Evolutionary conservation across 1,140 invertebrate species (phyloP).

Genomic region (Plectus sambesii): DNA sequence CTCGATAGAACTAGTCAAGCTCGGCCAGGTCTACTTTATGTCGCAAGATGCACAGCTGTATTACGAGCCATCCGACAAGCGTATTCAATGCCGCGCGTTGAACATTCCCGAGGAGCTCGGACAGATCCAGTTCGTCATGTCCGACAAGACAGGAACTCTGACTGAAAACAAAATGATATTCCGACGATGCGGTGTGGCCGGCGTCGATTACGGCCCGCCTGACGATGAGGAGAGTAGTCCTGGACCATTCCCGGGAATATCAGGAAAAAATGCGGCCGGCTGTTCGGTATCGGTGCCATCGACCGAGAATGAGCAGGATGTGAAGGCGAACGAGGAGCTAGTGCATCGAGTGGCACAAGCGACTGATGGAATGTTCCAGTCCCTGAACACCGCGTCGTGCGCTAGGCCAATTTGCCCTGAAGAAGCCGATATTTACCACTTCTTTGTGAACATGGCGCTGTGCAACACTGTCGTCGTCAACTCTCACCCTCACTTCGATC

Average conservation of each 20-base stretch:
- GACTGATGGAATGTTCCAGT: too few species aligned
- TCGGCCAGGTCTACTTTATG: conserved; percentile 88
- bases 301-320: conserved; percentile 32
- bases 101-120: conserved; percentile 95
- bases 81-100: conserved; percentile 80
- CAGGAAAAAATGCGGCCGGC: too few species aligned
- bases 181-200: conserved; percentile 70
- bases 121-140: conserved; percentile 83
- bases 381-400: too few species aligned
- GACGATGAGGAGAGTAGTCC: too few species aligned
- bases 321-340: too few species aligned
- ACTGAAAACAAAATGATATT: conserved; percentile 85
- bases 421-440: conserved; percentile 59
- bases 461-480: conserved; percentile 89
- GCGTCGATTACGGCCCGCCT: conserved; percentile 79
- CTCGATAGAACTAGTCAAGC: conserved; percentile 88
- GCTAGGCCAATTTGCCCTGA: conserved; percentile 40
- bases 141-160: conserved; percentile 90
- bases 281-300: too few species aligned
- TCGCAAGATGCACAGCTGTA: conserved; percentile 75
- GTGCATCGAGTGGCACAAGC: too few species aligned
- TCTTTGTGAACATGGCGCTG: conserved; percentile 75
- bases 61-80: conserved; percentile 64
- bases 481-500: conserved; percentile 24
- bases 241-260: too few species aligned